These are phyloP conservation scores for Tethya wilhelma DNA, from an alignment of 37 sponge, comb jelly and placozoan species.

Conservation along the genomic window DNA sequence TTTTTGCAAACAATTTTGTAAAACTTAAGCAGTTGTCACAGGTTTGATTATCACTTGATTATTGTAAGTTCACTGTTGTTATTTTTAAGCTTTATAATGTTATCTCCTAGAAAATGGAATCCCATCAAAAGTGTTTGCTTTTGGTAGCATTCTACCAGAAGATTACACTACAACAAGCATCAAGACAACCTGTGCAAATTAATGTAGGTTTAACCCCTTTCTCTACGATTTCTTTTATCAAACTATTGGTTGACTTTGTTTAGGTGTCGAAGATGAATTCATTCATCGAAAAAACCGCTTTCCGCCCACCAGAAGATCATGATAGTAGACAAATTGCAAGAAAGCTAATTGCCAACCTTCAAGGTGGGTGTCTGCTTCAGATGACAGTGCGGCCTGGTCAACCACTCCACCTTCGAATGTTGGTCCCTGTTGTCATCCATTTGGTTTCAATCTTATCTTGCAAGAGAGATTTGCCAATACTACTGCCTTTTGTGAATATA, in stretches of 20 bases:
- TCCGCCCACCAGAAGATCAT: too few species aligned
- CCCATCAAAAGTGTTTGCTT: background rate
- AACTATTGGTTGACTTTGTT: too few species aligned
- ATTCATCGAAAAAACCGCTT: too few species aligned
- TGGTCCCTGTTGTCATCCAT: constrained; percentile 45
- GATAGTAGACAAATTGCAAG: too few species aligned
- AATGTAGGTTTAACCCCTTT: background rate
- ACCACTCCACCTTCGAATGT: constrained; percentile 1
- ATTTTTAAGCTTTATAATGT: background rate
- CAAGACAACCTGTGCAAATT: background rate
- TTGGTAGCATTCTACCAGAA: constrained; percentile 18
- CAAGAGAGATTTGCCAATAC: background rate
- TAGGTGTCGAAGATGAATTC: too few species aligned
- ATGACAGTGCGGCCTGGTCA: constrained; percentile 16
- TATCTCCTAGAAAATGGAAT: background rate
- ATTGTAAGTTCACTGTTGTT: background rate
- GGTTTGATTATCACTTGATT: background rate
- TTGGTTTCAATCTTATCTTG: constrained; percentile 16
- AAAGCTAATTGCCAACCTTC: constrained; percentile 27
- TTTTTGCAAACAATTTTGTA: constrained; percentile 25
- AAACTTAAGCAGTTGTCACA: constrained; percentile 1
- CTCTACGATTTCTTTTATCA: background rate
- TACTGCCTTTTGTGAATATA: constrained; percentile 36
- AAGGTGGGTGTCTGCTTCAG: constrained; percentile 7
- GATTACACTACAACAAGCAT: constrained; percentile 14